These are phyloP conservation scores for Misgurnus mizolepis DNA, from an alignment of 2,113 vertebrate species.

Conservation along the genomic window DNA sequence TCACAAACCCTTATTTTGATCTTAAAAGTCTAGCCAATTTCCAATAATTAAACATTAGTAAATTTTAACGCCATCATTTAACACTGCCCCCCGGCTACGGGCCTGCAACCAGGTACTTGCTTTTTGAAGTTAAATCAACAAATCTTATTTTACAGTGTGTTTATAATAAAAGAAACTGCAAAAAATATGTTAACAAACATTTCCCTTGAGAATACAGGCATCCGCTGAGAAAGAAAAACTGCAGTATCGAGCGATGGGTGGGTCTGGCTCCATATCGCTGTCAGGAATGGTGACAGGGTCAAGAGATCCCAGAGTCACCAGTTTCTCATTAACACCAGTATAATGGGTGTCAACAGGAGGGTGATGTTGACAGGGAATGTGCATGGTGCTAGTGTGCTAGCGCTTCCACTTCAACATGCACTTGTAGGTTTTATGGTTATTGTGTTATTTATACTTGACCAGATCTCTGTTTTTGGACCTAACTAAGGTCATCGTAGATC, in stretches of 20 bases:
- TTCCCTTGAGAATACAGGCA: conserved; percentile 14
- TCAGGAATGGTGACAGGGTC: conserved; percentile 40
- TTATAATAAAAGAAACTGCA: neutral
- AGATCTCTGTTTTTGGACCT: neutral
- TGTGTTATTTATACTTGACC: conserved; percentile 6
- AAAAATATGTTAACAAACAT: neutral
- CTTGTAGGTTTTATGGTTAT: neutral
- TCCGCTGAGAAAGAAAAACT: neutral
- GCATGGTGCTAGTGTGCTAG: conserved; percentile 15
- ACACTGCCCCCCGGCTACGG: no score
- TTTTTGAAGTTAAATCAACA: no score
- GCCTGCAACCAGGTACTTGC: no score
- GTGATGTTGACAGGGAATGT: conserved; percentile 38
- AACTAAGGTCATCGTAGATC: neutral
- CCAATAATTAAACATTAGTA: no score
- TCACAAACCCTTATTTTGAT: no score
- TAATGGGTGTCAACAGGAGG: conserved; percentile 42
- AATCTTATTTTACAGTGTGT: neutral
- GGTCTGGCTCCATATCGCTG: conserved; percentile 18
- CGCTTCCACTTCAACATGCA: conserved; percentile 9
- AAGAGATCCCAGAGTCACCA: conserved; percentile 42
- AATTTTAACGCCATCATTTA: no score
- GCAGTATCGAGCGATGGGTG: conserved; percentile 3
- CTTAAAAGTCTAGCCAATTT: no score
- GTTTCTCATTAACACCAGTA: conserved; percentile 50